Conservation (phyloP, 2,888 invertebrate genomes). For the Amphipyra berbera region DNA sequence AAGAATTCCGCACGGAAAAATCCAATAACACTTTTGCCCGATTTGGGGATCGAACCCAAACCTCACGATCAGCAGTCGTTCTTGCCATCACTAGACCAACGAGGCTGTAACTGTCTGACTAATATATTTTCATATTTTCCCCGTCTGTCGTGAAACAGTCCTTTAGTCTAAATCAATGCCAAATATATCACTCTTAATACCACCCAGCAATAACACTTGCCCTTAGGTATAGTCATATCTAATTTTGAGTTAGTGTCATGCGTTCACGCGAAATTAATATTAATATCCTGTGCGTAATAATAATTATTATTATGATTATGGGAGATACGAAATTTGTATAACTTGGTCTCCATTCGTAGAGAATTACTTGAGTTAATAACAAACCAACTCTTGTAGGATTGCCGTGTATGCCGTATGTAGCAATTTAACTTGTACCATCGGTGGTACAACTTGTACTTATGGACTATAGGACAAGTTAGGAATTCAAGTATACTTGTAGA, state of each 20-base stretch:
- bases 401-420: slow-evolving; percentile 35
- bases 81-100: too few relatives aligned
- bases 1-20: too few relatives aligned
- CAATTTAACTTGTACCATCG: slow-evolving; percentile 51
- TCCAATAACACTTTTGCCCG: too few relatives aligned
- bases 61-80: too few relatives aligned
- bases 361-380: slow-evolving; percentile 41
- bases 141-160: slow-evolving; percentile 1
- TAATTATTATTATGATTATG: slow-evolving; percentile 48
- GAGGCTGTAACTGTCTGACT: too few relatives aligned
- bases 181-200: neutral
- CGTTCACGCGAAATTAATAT: slow-evolving; percentile 49
- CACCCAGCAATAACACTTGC: slow-evolving; percentile 12
- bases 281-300: slow-evolving; percentile 45
- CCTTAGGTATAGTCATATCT: slow-evolving; percentile 28
- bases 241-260: slow-evolving; percentile 52
- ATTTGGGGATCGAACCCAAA: too few relatives aligned
- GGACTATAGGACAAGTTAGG: slow-evolving; percentile 20
- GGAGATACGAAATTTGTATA: slow-evolving; percentile 37
- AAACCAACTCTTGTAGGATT: slow-evolving; percentile 29
- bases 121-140: too few relatives aligned
- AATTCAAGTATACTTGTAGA: slow-evolving; percentile 30
- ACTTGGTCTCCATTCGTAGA: slow-evolving; percentile 27
- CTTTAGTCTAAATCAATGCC: slow-evolving; percentile 10
- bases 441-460: slow-evolving; percentile 23